Conservation (phyloP, 2,797 vertebrate species). For the Pelochelys cantorii region DNA sequence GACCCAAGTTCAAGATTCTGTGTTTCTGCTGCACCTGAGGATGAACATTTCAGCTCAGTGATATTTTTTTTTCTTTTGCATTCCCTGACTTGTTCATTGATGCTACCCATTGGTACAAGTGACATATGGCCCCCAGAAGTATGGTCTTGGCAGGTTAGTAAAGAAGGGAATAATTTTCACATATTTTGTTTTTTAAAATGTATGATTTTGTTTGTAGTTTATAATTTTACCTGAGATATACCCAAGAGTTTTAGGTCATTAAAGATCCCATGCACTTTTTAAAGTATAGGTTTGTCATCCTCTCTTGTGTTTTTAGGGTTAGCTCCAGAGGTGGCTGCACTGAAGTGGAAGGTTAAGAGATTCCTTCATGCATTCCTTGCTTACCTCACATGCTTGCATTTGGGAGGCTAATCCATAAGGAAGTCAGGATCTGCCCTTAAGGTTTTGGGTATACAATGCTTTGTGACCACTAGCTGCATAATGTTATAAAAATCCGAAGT, state of each 20-base stretch:
- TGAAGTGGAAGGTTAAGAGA: not conserved
- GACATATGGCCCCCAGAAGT: not conserved
- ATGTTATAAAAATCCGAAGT: not conserved
- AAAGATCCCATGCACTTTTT: not conserved
- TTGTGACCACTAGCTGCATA: not conserved
- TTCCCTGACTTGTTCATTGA: not conserved
- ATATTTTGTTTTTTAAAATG: not conserved
- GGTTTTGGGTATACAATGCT: not conserved
- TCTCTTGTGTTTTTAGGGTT: constrained; percentile 3
- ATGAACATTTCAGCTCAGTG: not conserved
- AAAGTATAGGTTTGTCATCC: not conserved
- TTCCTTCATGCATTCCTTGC: not conserved
- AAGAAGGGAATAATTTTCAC: not conserved
- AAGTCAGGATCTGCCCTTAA: not conserved
- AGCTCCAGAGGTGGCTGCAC: not conserved
- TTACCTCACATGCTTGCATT: not conserved
- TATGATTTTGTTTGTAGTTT: not conserved
- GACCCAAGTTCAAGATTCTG: not conserved
- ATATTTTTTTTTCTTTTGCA: not conserved
- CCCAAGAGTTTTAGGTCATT: not conserved
- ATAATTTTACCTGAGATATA: not conserved
- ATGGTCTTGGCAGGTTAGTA: not conserved
- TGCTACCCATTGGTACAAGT: not conserved
- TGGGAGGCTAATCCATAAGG: accelerated
- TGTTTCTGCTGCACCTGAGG: not conserved